These are phyloP conservation scores for Parnassius apollo DNA, from an alignment of 2,888 invertebrate genomes.

Conservation along the genomic window DNA sequence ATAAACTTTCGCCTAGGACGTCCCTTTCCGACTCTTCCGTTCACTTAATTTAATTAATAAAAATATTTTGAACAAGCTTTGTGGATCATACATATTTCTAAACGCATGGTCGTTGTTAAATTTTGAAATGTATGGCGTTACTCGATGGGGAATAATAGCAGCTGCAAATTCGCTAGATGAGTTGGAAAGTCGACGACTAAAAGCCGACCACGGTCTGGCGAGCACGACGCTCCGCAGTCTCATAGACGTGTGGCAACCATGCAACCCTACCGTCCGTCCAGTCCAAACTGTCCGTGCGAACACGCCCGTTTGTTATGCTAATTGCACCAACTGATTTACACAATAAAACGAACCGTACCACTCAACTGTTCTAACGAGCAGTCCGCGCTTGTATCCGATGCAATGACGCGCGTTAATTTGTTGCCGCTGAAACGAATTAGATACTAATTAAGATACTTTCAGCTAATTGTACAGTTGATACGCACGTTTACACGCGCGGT, in stretches of 20 bases:
- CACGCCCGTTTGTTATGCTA: slow-evolving; percentile 41
- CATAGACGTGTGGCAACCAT: slow-evolving; percentile 66
- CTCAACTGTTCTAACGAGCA: slow-evolving; percentile 56
- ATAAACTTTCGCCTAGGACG: too few species aligned
- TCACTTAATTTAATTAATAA: too few species aligned
- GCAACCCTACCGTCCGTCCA: slow-evolving; percentile 36
- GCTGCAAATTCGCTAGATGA: slow-evolving; percentile 41
- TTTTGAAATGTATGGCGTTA: neutral
- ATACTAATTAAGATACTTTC: slow-evolving; percentile 22
- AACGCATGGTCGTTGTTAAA: too few species aligned
- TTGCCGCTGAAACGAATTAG: slow-evolving; percentile 37
- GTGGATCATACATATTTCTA: too few species aligned
- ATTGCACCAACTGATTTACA: slow-evolving; percentile 62
- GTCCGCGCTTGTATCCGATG: slow-evolving; percentile 30
- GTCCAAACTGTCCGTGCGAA: slow-evolving; percentile 32
- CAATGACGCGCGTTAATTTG: slow-evolving; percentile 43
- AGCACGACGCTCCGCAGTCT: slow-evolving; percentile 43
- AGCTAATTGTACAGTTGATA: slow-evolving; percentile 21
- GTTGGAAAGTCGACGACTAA: slow-evolving; percentile 48
- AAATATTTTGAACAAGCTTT: too few species aligned
- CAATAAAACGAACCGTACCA: slow-evolving; percentile 64
- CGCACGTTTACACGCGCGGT: slow-evolving; percentile 19
- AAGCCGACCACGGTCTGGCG: slow-evolving; percentile 64
- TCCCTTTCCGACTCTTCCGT: too few species aligned
- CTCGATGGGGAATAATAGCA: neutral